phyloP scores from a whole-genome alignment of 2,113 vertebrate species.

The Poeciliopsis occidentalis region DNA sequence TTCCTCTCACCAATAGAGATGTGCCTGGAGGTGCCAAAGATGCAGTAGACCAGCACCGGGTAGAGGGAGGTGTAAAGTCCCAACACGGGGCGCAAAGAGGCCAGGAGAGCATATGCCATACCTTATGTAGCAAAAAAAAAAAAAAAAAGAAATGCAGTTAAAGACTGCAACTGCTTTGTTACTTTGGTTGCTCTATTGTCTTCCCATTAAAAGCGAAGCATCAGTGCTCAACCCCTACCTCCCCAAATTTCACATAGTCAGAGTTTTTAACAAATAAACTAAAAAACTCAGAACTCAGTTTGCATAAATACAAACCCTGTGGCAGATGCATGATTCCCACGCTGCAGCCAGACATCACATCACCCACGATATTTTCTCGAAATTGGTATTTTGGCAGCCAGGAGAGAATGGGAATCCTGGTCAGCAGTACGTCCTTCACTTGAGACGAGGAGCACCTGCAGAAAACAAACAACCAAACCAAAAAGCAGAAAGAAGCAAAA shows the following conservation, averaged over 20 bases:
- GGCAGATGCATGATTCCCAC: constrained; percentile 96
- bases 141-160: neutral
- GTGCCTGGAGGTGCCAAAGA: constrained; percentile 94
- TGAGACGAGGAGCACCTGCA: constrained; percentile 82
- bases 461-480: neutral
- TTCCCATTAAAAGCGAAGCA: too few species aligned
- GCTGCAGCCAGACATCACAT: constrained; percentile 88
- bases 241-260: too few species aligned
- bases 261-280: too few species aligned
- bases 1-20: constrained; percentile 88
- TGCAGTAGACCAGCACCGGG: constrained; percentile 89
- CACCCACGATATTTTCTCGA: constrained; percentile 87
- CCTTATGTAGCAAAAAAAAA: constrained; percentile 70
- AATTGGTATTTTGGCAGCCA: constrained; percentile 90
- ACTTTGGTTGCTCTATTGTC: too few species aligned
- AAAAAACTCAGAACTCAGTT: neutral
- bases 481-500: neutral
- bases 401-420: constrained; percentile 83
- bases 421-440: constrained; percentile 74
- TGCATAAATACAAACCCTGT: constrained; percentile 80
- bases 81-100: constrained; percentile 86
- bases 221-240: too few species aligned
- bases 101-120: constrained; percentile 92
- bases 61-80: constrained; percentile 93
- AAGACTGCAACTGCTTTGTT: too few species aligned